phyloP scores from a whole-genome alignment of 2,888 invertebrate species.

The Drosophila mimica region DNA sequence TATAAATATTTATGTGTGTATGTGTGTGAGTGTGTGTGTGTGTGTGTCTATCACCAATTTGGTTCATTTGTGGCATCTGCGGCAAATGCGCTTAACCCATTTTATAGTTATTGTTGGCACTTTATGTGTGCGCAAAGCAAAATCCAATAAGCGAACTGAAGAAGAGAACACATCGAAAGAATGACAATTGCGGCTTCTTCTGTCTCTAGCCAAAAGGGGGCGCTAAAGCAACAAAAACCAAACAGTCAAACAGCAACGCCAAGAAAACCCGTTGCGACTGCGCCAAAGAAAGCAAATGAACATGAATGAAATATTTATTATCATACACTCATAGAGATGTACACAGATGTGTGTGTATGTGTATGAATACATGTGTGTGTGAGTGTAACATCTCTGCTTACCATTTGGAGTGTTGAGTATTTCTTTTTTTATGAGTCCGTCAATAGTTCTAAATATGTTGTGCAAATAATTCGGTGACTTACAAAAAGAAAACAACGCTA shows the following conservation, averaged over 20 bases:
- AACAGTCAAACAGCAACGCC: conserved; percentile 7
- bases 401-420: no score
- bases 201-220: conserved; percentile 26
- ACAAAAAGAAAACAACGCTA: background rate
- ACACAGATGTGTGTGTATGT: background rate
- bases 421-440: background rate
- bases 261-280: conserved; percentile 40
- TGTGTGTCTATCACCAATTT: conserved; percentile 39
- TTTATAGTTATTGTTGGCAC: conserved; percentile 39
- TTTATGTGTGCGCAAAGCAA: conserved; percentile 43
- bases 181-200: conserved; percentile 41
- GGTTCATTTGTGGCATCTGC: conserved; percentile 43
- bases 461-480: background rate
- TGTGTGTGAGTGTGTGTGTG: conserved; percentile 5
- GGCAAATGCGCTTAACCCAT: conserved; percentile 62
- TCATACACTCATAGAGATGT: background rate
- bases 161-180: conserved; percentile 38
- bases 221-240: conserved; percentile 27
- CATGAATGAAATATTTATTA: conserved; percentile 16
- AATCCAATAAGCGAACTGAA: conserved; percentile 52
- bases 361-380: background rate
- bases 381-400: background rate
- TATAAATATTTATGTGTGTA: conserved; percentile 1
- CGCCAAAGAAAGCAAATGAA: conserved; percentile 37
- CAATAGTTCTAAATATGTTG: background rate